Conservation (phyloP, 2,888 invertebrate species). For the Aspidiotus destructor region DNA sequence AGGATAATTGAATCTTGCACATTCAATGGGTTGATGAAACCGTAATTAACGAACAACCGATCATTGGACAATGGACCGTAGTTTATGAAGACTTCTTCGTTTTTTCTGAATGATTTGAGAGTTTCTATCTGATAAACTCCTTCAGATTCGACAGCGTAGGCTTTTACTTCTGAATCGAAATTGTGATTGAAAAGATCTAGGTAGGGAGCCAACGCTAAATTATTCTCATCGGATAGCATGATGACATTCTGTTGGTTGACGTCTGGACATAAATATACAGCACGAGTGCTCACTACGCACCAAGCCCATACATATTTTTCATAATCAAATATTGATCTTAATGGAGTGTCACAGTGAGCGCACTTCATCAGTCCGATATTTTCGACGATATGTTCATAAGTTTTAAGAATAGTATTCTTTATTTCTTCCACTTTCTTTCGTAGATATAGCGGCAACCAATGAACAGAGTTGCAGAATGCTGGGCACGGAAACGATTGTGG, state of each 20-base stretch:
- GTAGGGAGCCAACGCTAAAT: slow-evolving; percentile 69
- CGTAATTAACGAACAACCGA: slow-evolving; percentile 76
- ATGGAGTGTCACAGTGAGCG: slow-evolving; percentile 42
- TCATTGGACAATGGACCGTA: slow-evolving; percentile 75
- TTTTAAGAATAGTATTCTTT: slow-evolving; percentile 47
- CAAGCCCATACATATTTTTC: slow-evolving; percentile 59
- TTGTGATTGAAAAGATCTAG: slow-evolving; percentile 86
- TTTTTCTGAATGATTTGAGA: slow-evolving; percentile 48
- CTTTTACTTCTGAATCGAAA: slow-evolving; percentile 51
- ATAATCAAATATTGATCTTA: slow-evolving; percentile 47
- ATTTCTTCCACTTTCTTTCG: slow-evolving; percentile 50
- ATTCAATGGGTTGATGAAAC: slow-evolving; percentile 65
- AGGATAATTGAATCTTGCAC: slow-evolving; percentile 54
- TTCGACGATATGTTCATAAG: slow-evolving; percentile 44
- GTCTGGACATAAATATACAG: slow-evolving; percentile 51
- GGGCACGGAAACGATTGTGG: slow-evolving; percentile 58
- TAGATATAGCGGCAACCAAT: slow-evolving; percentile 42
- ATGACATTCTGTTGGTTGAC: slow-evolving; percentile 36
- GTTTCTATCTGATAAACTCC: slow-evolving; percentile 50
- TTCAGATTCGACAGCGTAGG: slow-evolving; percentile 42
- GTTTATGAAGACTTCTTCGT: slow-evolving; percentile 74
- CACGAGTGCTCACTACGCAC: slow-evolving; percentile 64
- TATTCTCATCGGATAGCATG: slow-evolving; percentile 40
- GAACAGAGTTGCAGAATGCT: slow-evolving; percentile 51
- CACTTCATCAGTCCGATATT: slow-evolving; percentile 43